Conservation (phyloP, 2,797 vertebrate genomes). For the Coregonus ussuriensis region DNA sequence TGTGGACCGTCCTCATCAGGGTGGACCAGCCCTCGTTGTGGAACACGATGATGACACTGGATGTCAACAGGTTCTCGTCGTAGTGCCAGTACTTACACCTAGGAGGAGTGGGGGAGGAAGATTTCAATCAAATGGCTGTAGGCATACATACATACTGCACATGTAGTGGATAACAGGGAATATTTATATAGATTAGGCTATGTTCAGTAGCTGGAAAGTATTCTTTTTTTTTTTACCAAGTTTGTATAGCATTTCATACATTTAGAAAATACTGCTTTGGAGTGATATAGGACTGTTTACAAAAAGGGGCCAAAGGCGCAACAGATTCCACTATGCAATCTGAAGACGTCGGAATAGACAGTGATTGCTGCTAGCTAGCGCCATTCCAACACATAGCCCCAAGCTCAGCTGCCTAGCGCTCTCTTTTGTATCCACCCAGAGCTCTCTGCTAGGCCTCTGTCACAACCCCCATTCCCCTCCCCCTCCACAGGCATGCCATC, state of each 20-base stretch:
- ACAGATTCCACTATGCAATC: background rate
- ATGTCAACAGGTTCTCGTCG: constrained; percentile 90
- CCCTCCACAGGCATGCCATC: background rate
- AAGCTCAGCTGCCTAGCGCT: background rate
- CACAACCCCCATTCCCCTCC: background rate
- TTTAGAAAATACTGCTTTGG: too few species aligned
- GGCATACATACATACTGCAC: background rate
- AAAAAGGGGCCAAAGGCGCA: background rate
- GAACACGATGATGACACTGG: constrained; percentile 96
- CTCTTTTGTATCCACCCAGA: background rate
- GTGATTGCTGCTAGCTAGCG: background rate
- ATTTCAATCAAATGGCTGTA: background rate
- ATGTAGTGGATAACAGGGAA: too few species aligned
- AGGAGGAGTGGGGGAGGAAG: background rate
- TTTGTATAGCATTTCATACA: too few species aligned
- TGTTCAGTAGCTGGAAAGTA: too few species aligned
- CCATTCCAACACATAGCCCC: background rate
- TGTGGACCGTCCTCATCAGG: constrained; percentile 96
- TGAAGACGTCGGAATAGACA: background rate
- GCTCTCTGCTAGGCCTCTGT: background rate
- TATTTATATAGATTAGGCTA: too few species aligned
- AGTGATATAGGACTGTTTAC: too few species aligned
- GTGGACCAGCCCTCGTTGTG: constrained; percentile 99
- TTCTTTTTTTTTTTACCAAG: too few species aligned
- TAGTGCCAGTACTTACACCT: constrained; percentile 98